Evolutionary conservation across 2,113 vertebrate species (phyloP).

Genomic region (Apaloderma vittatum): DNA sequence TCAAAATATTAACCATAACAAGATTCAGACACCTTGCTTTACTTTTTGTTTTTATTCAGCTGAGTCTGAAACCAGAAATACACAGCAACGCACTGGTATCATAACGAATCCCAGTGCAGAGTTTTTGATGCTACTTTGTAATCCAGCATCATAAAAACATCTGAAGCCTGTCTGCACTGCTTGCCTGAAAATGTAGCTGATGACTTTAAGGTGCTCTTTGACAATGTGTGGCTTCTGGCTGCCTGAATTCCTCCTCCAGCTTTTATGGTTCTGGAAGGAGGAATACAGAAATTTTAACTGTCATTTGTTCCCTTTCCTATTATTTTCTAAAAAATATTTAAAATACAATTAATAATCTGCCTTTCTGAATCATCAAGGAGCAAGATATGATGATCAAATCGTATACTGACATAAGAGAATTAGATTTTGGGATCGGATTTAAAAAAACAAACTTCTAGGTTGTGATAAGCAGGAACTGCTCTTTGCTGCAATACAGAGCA

Average conservation of each 20-base stretch:
- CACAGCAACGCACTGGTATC: not conserved
- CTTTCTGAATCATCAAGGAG: not conserved
- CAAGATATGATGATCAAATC: slow-evolving; percentile 3
- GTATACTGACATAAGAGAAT: not conserved
- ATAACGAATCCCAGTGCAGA: not conserved
- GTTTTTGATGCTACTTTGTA: not conserved
- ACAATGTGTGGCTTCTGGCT: not conserved
- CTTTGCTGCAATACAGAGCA: slow-evolving; percentile 21
- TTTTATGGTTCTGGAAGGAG: not conserved
- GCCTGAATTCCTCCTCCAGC: not conserved
- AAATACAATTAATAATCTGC: not conserved
- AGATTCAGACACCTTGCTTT: slow-evolving; percentile 42
- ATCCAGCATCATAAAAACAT: not conserved
- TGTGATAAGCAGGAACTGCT: not conserved
- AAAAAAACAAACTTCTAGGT: not conserved
- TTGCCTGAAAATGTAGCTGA: not conserved
- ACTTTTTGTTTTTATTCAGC: not conserved
- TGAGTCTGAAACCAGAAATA: slow-evolving; percentile 50
- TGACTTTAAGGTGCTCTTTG: not conserved
- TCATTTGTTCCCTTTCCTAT: not conserved
- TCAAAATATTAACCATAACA: slow-evolving; percentile 43
- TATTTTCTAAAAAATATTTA: not conserved
- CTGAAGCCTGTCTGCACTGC: not conserved
- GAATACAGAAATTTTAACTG: not conserved
- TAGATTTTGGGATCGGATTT: not conserved